These are phyloP conservation scores for Metallyticus violacea DNA, from an alignment of 2,888 invertebrate species.

Conservation along the genomic window DNA sequence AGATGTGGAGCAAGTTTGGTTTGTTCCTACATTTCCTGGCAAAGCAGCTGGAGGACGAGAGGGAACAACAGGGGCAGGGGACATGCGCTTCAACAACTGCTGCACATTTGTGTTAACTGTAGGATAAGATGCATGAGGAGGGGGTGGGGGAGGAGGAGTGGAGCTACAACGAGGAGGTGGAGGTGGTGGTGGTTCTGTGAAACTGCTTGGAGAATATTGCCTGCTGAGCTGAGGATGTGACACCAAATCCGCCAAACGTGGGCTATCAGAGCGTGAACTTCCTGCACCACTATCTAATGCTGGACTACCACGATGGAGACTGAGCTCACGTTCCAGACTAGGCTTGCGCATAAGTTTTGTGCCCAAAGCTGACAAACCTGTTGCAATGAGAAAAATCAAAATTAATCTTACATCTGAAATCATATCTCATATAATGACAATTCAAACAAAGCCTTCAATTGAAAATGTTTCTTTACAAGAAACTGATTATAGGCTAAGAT, in stretches of 20 bases:
- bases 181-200: conserved; percentile 49
- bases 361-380: conserved; percentile 53
- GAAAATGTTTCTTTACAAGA: too few relatives aligned
- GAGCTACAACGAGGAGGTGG: conserved; percentile 70
- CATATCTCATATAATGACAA: too few relatives aligned
- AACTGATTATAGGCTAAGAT: too few relatives aligned
- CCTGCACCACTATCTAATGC: conserved; percentile 83
- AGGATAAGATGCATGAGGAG: conserved; percentile 43
- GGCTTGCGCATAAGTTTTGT: conserved; percentile 82
- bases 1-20: conserved; percentile 34
- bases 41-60: conserved; percentile 44
- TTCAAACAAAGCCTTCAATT: too few relatives aligned
- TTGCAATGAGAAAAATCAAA: conserved; percentile 43
- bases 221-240: conserved; percentile 64
- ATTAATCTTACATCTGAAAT: too few relatives aligned
- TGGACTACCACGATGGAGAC: conserved; percentile 76
- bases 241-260: conserved; percentile 60
- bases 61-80: conserved; percentile 64
- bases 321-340: conserved; percentile 80
- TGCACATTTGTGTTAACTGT: conserved; percentile 54
- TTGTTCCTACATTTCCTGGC: conserved; percentile 46
- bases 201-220: conserved; percentile 67
- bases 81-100: conserved; percentile 73
- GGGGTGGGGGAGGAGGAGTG: conserved; percentile 53
- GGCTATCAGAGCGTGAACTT: conserved; percentile 86